Base-by-base conservation (phyloP, 2,888 invertebrate genomes). In the Epirrhoe tristata region DNA sequence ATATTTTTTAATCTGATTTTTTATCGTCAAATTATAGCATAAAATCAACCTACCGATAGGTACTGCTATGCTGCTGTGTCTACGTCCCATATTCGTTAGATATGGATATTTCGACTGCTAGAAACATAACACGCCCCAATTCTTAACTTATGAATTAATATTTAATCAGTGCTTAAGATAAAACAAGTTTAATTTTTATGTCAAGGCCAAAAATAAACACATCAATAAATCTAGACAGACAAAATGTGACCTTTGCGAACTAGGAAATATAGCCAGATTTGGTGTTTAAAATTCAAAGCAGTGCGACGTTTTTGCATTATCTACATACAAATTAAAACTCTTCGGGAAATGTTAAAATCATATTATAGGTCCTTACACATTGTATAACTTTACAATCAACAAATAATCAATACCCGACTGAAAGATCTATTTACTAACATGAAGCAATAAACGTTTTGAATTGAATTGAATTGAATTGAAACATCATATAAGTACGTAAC, bases 231-330 rank as follows among this genome's bases (percentile, higher is more conserved):
- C n/a, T 70, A 55, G 48, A 62, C 58, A 57, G 56, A 51, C 39
- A 56, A 62, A 24, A 52, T 43, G 16, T 69, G 59, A 70, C 70
- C 62, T 70, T 70, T 70, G 36, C 17, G 17, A 51, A 60, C 55
- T 32, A 62, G 67, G 67, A 70, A 67, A 58, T 55, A 56, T 46
- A 63, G 59, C 10, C 36, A 50, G 24, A 50, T 51, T n/a, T 50
- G 32, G 34, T 58, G 32, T 58, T 53, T 51, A 50, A 63, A 63
- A 63, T 63, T 63, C 63, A 57, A 57, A 62, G 24, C 34, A 57
- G 36, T 16, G 46, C 52, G 17, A 46, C 14, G 46, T 63, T 63
- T 56, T 63, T 58, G 58, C 53, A 14, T 52, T 17, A 43, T 43
- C 12, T 12, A 43, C 12, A 12, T 43, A 53, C 17, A 31, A 48